phyloP scores from a whole-genome alignment of 2,113 vertebrate genomes.

The Oplegnathus fasciatus region DNA sequence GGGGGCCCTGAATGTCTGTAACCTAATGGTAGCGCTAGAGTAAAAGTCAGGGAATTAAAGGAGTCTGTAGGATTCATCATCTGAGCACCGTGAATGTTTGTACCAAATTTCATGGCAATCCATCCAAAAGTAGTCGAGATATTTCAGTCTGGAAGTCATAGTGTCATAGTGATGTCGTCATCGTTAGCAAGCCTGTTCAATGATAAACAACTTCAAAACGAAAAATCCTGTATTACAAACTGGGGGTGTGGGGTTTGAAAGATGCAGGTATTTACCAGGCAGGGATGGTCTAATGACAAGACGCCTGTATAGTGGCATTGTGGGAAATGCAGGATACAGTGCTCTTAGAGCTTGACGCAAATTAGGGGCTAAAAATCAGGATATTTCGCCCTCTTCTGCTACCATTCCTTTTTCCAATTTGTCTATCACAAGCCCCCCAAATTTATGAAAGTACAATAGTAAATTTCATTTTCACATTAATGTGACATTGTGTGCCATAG shows the following conservation, averaged over 20 bases:
- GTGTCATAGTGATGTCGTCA: not conserved
- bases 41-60: too few species aligned
- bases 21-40: too few species aligned
- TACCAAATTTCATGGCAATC: too few species aligned
- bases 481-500: too few species aligned
- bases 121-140: too few species aligned
- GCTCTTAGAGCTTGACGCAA: not conserved
- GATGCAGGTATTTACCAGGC: not conserved
- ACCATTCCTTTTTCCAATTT: not conserved
- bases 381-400: not conserved
- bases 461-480: too few species aligned
- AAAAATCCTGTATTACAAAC: not conserved
- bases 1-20: not conserved
- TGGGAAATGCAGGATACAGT: not conserved
- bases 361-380: not conserved
- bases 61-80: too few species aligned
- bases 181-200: not conserved
- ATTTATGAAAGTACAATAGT: not conserved
- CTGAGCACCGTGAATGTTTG: too few species aligned
- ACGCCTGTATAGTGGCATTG: not conserved
- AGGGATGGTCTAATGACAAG: not conserved
- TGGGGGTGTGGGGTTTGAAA: not conserved
- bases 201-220: not conserved
- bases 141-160: too few species aligned
- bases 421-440: not conserved